Evolutionary conservation across 2,888 invertebrate species (phyloP).

Genomic region (Acanthoscelides obtectus): DNA sequence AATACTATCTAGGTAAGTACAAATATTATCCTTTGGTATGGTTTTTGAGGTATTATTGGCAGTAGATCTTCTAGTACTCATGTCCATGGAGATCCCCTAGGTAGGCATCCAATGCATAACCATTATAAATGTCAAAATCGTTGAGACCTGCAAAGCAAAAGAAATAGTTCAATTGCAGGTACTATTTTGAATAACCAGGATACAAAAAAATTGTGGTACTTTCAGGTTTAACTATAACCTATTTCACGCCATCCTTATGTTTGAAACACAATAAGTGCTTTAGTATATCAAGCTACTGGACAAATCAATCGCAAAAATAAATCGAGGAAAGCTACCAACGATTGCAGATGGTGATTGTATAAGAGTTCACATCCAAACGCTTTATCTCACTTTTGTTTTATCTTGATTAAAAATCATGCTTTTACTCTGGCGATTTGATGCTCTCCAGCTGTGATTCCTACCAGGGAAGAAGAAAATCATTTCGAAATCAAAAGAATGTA

Average conservation of each 20-base stretch:
- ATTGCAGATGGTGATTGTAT: background rate
- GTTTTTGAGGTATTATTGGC: background rate
- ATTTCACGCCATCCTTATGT: too few species aligned
- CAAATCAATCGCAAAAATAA: background rate
- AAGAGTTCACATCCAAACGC: background rate
- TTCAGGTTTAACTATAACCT: too few species aligned
- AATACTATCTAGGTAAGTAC: background rate
- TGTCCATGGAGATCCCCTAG: conserved; percentile 27
- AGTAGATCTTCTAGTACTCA: conserved; percentile 17
- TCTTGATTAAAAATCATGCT: background rate
- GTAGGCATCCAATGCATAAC: conserved; percentile 33
- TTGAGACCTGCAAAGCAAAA: conserved; percentile 21
- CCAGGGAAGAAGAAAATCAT: background rate
- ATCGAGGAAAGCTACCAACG: background rate
- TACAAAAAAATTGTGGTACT: too few species aligned
- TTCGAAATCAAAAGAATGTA: too few species aligned
- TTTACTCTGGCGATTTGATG: background rate
- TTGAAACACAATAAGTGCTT: too few species aligned
- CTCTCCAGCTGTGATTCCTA: background rate
- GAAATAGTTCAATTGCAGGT: background rate
- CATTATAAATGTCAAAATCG: conserved; percentile 29
- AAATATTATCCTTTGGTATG: background rate
- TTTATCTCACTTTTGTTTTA: background rate
- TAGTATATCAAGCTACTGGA: background rate
- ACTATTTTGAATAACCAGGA: too few species aligned